These are phyloP conservation scores for Polypedilum pembai DNA, from an alignment of 1,140 invertebrate genomes.

Conservation along the genomic window DNA sequence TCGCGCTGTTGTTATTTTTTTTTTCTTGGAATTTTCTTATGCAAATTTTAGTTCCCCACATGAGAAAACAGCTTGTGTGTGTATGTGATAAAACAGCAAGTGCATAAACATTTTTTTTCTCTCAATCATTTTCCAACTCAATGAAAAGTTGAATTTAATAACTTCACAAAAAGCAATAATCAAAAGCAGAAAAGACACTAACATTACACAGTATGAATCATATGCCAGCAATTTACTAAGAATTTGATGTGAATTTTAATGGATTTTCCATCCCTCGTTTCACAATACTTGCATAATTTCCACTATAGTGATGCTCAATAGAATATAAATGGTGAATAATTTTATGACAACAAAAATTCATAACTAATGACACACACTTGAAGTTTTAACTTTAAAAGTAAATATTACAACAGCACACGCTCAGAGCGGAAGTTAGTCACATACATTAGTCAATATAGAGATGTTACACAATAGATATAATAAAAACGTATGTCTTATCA, in stretches of 20 bases:
- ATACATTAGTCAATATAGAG: neutral
- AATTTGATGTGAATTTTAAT: conserved; percentile 19
- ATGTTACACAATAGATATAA: neutral
- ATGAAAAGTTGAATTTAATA: conserved; percentile 6
- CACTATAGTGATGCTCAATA: no score
- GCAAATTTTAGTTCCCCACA: no score
- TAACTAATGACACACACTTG: no score
- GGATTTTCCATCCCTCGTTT: neutral
- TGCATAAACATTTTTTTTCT: no score
- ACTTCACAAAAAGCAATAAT: neutral
- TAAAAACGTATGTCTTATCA: neutral
- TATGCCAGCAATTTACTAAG: neutral
- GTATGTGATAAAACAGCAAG: no score
- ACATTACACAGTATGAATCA: neutral
- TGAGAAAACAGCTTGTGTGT: no score
- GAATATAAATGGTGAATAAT: no score
- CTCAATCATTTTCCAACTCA: neutral
- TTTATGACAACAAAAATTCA: no score
- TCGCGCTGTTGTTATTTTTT: neutral
- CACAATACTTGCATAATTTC: no score
- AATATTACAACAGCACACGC: conserved; percentile 4
- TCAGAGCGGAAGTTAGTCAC: neutral
- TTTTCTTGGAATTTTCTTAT: neutral
- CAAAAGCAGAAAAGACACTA: neutral
- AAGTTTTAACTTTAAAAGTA: neutral